phyloP scores from a whole-genome alignment of 2,888 invertebrate genomes.

The Margaritifera margaritifera region DNA sequence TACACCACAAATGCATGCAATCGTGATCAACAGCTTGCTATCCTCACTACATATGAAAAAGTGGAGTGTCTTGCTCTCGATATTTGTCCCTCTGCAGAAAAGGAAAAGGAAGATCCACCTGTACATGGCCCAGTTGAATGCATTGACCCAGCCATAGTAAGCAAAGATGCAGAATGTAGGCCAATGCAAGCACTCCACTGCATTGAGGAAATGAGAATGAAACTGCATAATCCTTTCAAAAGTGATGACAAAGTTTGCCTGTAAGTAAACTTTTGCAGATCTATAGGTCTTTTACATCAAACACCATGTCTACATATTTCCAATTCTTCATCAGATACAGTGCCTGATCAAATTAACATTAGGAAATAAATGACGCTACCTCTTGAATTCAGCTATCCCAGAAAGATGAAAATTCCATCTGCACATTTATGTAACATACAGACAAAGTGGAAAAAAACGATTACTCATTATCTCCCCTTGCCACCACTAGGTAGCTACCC shows the following conservation, averaged over 20 bases:
- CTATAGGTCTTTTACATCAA: too few relatives aligned
- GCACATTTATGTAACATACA: too few relatives aligned
- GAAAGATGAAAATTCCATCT: too few relatives aligned
- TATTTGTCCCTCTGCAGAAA: conserved; percentile 19
- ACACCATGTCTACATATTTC: too few relatives aligned
- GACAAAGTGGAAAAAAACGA: too few relatives aligned
- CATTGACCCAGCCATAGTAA: conserved; percentile 17
- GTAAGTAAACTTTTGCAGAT: conserved; percentile 13
- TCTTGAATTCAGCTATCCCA: too few relatives aligned
- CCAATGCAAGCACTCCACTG: conserved; percentile 5
- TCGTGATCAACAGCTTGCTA: not conserved
- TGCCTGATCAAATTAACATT: too few relatives aligned
- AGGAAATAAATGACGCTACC: too few relatives aligned
- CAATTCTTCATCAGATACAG: too few relatives aligned
- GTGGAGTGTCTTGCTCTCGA: conserved; percentile 30
- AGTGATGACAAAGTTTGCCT: conserved; percentile 6
- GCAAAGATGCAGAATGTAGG: conserved; percentile 14
- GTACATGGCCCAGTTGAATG: conserved; percentile 19
- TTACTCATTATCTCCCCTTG: too few relatives aligned
- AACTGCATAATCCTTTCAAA: conserved; percentile 11
- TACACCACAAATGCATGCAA: conserved; percentile 13
- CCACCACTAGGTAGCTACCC: too few relatives aligned
- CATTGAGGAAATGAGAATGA: conserved; percentile 8
- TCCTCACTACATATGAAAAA: conserved; percentile 20
- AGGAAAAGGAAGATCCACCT: conserved; percentile 10